A percentile compares a stretch with the other conserved stretches of the same genome.
Conservation (phyloP, 2,888 invertebrate species). For the Agrotis puta region DNA sequence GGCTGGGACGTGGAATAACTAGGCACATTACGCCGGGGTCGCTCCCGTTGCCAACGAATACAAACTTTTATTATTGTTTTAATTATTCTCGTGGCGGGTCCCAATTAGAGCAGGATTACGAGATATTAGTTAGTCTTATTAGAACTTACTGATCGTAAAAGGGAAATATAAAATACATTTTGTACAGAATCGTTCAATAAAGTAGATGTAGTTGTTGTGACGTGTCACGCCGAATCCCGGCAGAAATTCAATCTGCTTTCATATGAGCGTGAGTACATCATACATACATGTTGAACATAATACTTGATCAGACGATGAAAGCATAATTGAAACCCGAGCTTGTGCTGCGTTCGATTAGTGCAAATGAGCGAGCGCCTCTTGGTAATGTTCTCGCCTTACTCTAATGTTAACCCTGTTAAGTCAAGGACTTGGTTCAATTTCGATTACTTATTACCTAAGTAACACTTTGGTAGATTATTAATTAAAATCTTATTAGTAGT, state of each 20-base stretch:
- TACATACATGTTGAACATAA: slow-evolving; percentile 50
- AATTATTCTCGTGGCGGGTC: slow-evolving; percentile 29
- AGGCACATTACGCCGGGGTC: slow-evolving; percentile 19
- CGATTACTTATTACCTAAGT: slow-evolving; percentile 26
- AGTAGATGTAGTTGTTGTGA: slow-evolving; percentile 19
- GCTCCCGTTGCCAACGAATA: slow-evolving; percentile 44
- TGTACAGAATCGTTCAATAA: background rate
- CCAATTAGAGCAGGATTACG: slow-evolving; percentile 5
- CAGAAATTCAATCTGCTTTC: slow-evolving; percentile 51
- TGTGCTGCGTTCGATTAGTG: slow-evolving; percentile 75
- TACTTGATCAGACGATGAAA: slow-evolving; percentile 74
- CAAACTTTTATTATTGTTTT: slow-evolving; percentile 41
- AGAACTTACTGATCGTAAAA: background rate
- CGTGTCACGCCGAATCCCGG: slow-evolving; percentile 19
- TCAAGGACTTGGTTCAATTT: slow-evolving; percentile 33
- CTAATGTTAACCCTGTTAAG: slow-evolving; percentile 53
- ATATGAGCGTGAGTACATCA: slow-evolving; percentile 56
- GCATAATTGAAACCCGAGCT: slow-evolving; percentile 80
- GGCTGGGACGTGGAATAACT: slow-evolving; percentile 50
- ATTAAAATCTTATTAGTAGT: no score
- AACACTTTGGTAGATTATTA: no score
- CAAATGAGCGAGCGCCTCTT: slow-evolving; percentile 75
- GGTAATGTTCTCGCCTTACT: slow-evolving; percentile 72
- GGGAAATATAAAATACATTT: background rate
- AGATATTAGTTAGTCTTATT: slow-evolving; percentile 1